phyloP scores from a whole-genome alignment of 2,888 invertebrate genomes.

The Hermodice carunculata region DNA sequence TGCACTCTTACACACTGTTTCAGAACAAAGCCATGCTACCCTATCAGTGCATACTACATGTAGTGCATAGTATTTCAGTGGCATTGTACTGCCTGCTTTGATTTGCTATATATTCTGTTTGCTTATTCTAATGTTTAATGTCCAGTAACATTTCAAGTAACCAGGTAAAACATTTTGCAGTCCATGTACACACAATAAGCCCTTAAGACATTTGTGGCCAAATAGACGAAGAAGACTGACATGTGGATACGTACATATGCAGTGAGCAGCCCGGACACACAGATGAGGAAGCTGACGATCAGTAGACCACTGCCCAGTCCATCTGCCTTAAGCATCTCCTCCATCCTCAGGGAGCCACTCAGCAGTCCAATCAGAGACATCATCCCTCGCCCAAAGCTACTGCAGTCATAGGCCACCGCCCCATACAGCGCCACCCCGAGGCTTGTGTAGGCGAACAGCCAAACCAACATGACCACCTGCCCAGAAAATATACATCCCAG shows the following conservation, averaged over 20 bases:
- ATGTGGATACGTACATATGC: conserved; percentile 59
- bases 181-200: too few species aligned
- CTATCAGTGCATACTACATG: too few species aligned
- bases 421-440: conserved; percentile 60
- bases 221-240: neutral
- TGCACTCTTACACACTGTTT: too few species aligned
- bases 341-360: conserved; percentile 40
- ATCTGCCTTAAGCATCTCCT: conserved; percentile 31
- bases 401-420: conserved; percentile 47
- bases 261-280: conserved; percentile 55
- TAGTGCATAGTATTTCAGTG: too few species aligned
- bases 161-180: too few species aligned
- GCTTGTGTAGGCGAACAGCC: conserved; percentile 57
- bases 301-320: conserved; percentile 45
- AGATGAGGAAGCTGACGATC: conserved; percentile 51
- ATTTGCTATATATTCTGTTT: too few species aligned
- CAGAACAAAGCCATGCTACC: too few species aligned
- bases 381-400: conserved; percentile 51
- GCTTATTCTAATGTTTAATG: too few species aligned
- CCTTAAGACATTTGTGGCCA: too few species aligned
- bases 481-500: too few species aligned
- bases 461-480: conserved; percentile 54
- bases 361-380: conserved; percentile 53
- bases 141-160: too few species aligned
- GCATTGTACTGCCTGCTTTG: too few species aligned